Evolutionary conservation across 2,797 vertebrate species (phyloP), one percentile per base, ranked within the genome.

Genomic region (Myotis findleyi): DNA sequence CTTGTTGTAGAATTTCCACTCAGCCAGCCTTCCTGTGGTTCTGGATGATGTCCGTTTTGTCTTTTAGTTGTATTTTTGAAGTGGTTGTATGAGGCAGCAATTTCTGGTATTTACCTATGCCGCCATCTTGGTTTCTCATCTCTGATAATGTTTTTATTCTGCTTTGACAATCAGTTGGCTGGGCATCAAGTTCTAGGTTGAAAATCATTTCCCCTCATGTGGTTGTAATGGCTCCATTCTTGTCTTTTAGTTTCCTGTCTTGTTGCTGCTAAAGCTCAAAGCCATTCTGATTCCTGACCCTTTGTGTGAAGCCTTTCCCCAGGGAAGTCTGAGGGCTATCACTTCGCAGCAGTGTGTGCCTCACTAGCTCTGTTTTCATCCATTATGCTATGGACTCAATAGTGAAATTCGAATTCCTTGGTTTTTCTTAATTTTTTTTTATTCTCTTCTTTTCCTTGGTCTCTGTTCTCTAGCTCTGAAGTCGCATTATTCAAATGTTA

Each of bases 171-270:
- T 84, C 30, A 55, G 18, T 80, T 57, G 23, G 11, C 53, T 47
- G n/a, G 14, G 9, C 75, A 44, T 86, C 68, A 23, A 81, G 33
- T 76, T 90, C 47, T 90, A 55, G 44, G 21, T 73, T 73, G 57
- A 84, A 79, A 83, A 59, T 72, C 4, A 27, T 88, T 91, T 91
- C 91, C 57, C 55, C 68, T 88, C 21, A 51, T 64, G 72, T 91
- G 27, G 64, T 91, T 57, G 55, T 84, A 57, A 59, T 27, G 75
- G 18, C 57, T 80, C 14, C 30, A 5, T 51, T 72, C 30, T 44
- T 79, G 11, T 73, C 66, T 92, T 89, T 41, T 44, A 53, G 73
- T 96, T 83, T 59, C 64, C 13, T 13, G 0, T 64, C 51, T 72
- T 75, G 23, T 64, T 92, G 76, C 77, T 93, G 55, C 87, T 73